Conservation (phyloP, 92 coral and sea anemone species). For the Parazoanthus atlanticus region DNA sequence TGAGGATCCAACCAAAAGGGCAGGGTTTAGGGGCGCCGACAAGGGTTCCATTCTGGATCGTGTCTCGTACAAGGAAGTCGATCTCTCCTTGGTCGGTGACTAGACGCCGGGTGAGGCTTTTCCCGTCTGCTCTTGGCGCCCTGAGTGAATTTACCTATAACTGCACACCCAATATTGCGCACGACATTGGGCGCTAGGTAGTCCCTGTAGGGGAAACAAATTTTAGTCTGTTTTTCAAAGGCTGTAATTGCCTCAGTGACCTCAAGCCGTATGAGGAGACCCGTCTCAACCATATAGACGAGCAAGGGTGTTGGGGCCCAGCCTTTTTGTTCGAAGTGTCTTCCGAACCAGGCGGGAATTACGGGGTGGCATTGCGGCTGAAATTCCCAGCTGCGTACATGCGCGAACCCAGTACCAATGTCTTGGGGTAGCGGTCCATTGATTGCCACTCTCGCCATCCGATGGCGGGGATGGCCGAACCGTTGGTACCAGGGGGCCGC, state of each 20-base stretch:
- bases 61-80: conserved; percentile 2
- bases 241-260: conserved; percentile 2
- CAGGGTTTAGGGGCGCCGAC: not conserved
- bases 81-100: conserved; percentile 30
- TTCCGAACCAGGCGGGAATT: conserved; percentile 8
- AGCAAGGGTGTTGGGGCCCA: conserved; percentile 29
- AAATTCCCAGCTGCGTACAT: not conserved
- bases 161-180: not conserved
- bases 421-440: not conserved
- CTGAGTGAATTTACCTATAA: conserved; percentile 1
- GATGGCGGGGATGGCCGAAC: conserved; percentile 21
- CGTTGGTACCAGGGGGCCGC: conserved; percentile 23
- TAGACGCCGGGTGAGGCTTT: not conserved
- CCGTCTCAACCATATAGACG: not conserved
- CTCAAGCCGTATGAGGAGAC: not conserved
- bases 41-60: not conserved
- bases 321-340: not conserved
- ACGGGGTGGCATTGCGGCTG: not conserved
- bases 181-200: too few species aligned
- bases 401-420: not conserved
- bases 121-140: conserved; percentile 18
- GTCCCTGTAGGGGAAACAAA: not conserved
- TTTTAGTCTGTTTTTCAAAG: not conserved
- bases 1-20: not conserved
- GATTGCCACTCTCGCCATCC: not conserved